These are phyloP conservation scores for Lordiphosa andalusiaca DNA, from an alignment of 2,888 invertebrate species.

Conservation along the genomic window DNA sequence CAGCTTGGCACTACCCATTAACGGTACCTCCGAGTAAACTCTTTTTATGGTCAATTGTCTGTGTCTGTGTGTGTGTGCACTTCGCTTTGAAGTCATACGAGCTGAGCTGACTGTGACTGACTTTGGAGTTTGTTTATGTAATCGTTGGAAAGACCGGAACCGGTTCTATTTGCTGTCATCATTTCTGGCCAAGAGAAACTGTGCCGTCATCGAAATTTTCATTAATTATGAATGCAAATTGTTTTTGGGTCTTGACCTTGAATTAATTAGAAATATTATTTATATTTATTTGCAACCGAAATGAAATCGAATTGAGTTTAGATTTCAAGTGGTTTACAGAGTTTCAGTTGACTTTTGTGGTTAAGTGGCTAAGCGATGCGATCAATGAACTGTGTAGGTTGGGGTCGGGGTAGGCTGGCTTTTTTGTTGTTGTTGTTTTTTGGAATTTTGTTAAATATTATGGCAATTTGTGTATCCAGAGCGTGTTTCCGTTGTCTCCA, in stretches of 20 bases:
- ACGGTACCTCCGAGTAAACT: slow-evolving; percentile 36
- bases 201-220: slow-evolving; percentile 45
- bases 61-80: slow-evolving; percentile 26
- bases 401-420: too few relatives aligned
- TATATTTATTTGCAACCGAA: slow-evolving; percentile 31
- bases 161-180: slow-evolving; percentile 37
- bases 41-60: slow-evolving; percentile 55
- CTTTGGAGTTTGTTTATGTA: neutral
- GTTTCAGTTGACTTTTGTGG: slow-evolving; percentile 5
- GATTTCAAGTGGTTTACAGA: slow-evolving; percentile 7
- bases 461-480: slow-evolving; percentile 29
- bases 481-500: slow-evolving; percentile 16
- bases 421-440: too few relatives aligned
- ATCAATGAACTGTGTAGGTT: neutral
- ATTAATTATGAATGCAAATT: slow-evolving; percentile 45
- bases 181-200: slow-evolving; percentile 15
- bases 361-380: slow-evolving; percentile 20
- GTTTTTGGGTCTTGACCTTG: slow-evolving; percentile 57
- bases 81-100: slow-evolving; percentile 49
- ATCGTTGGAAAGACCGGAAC: slow-evolving; percentile 18
- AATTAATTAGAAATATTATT: slow-evolving; percentile 39
- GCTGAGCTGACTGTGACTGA: neutral
- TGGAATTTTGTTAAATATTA: slow-evolving; percentile 3
- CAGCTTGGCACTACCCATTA: slow-evolving; percentile 39
- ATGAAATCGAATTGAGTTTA: slow-evolving; percentile 20